Evolutionary conservation across 1,140 invertebrate genomes (phyloP), one percentile per base, ranked within the genome.

Genomic region (Conus betulinus): DNA sequence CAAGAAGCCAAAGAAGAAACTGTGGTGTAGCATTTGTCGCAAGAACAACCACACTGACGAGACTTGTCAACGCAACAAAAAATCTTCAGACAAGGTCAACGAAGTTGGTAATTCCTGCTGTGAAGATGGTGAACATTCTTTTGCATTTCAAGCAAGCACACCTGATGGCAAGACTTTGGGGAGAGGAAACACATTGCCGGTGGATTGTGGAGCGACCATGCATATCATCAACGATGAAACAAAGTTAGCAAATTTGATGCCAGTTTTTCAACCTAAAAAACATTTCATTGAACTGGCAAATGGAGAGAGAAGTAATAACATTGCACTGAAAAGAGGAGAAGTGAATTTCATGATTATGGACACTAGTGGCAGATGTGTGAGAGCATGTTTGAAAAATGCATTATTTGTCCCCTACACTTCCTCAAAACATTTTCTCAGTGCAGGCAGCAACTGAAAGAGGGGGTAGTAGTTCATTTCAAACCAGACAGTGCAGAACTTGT

Each of bases 361-460:
- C 39, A 8, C 25, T 84, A 13, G 20, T 25, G 23, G 25, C 84
- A 71, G 55, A 79, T 60, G 84, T 89, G 55, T 39, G 0, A 25
- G 5, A 79, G 74, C 76, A 67, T 55, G 13, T 67, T 60, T 11
- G 67, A 51, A 52, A 89, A 89, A 78, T 67, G 25, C 55, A 78
- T n/a, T 17, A 85, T 55, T 71, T 85, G 83, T 53, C 79, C 88
- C n/a, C 71, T 85, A 57, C 6, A 74, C 10, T 53, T 76, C 3
- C n/a, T 76, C 15, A 92, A 87, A 76, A 84, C 86, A 52, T 87
- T 88, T n/a, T 86, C 90, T 79, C 78, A 27, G 78, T 79, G 3
- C 78, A 79, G 23, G 78, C 78, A 27, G 78, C 78, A 13, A n/a
- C 51, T 79, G 78, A 79, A 25, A 52, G 51, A n/a, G 78, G 78